Evolutionary conservation across 2,888 invertebrate species (phyloP), one percentile per base, ranked within the genome.

Genomic region (Xestia c-nigrum): DNA sequence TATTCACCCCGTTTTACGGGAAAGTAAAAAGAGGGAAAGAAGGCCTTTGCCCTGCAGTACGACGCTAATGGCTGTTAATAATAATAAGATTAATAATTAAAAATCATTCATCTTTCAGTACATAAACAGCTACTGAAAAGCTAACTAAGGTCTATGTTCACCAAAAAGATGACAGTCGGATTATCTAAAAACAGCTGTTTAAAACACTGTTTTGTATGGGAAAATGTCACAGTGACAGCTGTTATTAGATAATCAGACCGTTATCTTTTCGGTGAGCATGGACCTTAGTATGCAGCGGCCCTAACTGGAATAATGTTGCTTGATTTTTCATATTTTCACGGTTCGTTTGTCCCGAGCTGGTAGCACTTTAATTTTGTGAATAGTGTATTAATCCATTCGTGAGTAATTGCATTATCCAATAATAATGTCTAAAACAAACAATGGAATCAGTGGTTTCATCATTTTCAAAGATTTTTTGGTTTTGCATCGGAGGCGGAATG

Each of bases 281-380:
- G 31, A 31, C 1, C 31, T 16, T n/a, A 50, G 38, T 61, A 21
- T n/a, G 67, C 3, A 47, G 9, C 31, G 19, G 21, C 71, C 71
- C 40, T 72, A 72, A 5, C 69, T 82, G 61, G 21, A 57, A 64
- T 61, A 69, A 61, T 55, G 50, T 72, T 47, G 69, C 55, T 69
- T 14, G 57, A 82, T 78, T 72, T 68, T 77, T 81, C 72, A 66
- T 72, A 81, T 68, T 81, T 77, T 72, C 78, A 69, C 69, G 59
- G 72, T 69, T 69, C 78, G 81, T 78, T 82, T 61, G 43, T 14
- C 65, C 12, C 43, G 46, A 31, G 19, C 75, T 75, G 14, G 24
- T 57, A 38, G n/a, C 72, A 57, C 14, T 65, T 7, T 21, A 50
- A 72, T 72, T 65, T 80, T 57, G 14, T 50, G 64, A 75, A 68